Evolutionary conservation across 2,797 vertebrate species (phyloP).

Genomic region (Tympanoctomys barrerae): DNA sequence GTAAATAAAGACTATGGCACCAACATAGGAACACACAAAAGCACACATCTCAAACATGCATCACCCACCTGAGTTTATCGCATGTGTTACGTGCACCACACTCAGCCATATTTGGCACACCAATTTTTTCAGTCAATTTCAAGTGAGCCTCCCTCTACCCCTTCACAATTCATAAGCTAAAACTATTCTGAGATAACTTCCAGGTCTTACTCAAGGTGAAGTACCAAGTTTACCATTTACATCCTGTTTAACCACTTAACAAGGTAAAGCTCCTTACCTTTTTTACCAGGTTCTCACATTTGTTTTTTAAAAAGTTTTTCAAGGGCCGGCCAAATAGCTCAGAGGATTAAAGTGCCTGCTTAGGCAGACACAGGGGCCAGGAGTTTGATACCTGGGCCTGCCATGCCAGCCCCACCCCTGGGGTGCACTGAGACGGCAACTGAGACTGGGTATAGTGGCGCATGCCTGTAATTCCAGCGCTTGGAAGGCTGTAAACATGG

Average conservation of each 20-base stretch:
- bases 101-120: background rate
- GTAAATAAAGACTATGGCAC: background rate
- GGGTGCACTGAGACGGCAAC: too few relatives aligned
- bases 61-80: background rate
- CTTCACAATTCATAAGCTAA: background rate
- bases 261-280: background rate
- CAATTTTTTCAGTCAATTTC: background rate
- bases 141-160: background rate
- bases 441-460: too few relatives aligned
- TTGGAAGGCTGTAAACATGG: too few relatives aligned
- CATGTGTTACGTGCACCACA: rapidly evolving
- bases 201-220: background rate
- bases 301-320: background rate
- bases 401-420: too few relatives aligned
- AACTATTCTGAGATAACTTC: background rate
- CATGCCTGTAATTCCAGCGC: too few relatives aligned
- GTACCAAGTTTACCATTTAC: background rate
- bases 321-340: too few relatives aligned
- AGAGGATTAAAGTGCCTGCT: too few relatives aligned
- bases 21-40: background rate
- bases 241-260: background rate
- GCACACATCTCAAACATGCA: background rate
- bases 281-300: background rate
- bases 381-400: too few relatives aligned
- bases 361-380: too few relatives aligned